These are phyloP conservation scores for Channallabes apus DNA, from an alignment of 2,797 vertebrate species.

Conservation along the genomic window DNA sequence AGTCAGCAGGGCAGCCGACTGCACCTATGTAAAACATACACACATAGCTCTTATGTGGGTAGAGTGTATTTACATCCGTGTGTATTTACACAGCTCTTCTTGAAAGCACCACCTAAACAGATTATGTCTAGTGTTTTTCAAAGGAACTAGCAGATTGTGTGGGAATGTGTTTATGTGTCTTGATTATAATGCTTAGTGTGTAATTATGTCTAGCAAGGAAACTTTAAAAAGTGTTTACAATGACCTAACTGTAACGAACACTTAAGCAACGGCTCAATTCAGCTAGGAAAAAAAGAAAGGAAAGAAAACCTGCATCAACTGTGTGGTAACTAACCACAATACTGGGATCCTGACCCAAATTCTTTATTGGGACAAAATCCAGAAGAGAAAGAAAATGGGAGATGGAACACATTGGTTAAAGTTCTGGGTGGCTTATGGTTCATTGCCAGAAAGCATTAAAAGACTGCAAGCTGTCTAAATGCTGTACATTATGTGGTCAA, in stretches of 20 bases:
- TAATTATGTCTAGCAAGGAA: conserved; percentile 4
- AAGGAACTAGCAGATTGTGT: neutral
- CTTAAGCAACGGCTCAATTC: neutral
- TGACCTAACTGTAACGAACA: neutral
- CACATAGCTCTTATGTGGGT: conserved; percentile 27
- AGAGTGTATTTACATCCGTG: neutral
- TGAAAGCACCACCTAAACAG: neutral
- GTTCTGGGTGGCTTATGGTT: neutral
- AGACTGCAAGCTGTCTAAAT: neutral
- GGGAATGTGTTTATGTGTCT: neutral
- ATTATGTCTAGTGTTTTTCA: neutral
- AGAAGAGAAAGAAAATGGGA: neutral
- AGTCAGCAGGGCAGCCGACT: conserved; percentile 82
- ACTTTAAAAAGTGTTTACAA: neutral
- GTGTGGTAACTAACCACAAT: neutral
- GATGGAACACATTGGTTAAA: neutral
- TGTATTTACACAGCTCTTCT: conserved; percentile 3
- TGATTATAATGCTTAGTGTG: conserved; percentile 8
- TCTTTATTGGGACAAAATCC: neutral
- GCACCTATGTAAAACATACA: conserved; percentile 33
- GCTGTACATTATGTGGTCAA: neutral
- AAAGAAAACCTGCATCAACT: neutral
- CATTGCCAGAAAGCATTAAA: neutral
- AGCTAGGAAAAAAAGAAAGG: neutral
- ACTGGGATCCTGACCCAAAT: neutral